Conservation (phyloP, 2,888 invertebrate genomes). For the Orthosia cruda region DNA sequence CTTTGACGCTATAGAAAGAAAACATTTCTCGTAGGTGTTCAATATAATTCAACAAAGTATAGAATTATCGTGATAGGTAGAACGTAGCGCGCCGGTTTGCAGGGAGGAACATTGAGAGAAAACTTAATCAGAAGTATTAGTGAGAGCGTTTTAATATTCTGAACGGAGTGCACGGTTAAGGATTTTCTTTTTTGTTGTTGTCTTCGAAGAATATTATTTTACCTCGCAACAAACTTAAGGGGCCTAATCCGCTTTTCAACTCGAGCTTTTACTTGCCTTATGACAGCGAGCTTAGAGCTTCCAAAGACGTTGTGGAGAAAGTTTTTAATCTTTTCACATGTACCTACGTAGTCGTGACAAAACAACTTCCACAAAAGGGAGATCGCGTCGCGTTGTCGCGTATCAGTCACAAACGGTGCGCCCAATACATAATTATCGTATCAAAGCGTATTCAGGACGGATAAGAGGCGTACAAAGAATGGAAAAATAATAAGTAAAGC, state of each 20-base stretch:
- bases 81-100: constrained; percentile 35
- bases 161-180: constrained; percentile 76
- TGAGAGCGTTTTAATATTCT: constrained; percentile 82
- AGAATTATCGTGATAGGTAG: constrained; percentile 20
- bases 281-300: constrained; percentile 87
- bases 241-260: constrained; percentile 89
- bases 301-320: constrained; percentile 83
- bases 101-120: constrained; percentile 65
- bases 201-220: constrained; percentile 87
- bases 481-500: constrained; percentile 82
- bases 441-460: constrained; percentile 54
- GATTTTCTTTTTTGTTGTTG: constrained; percentile 83
- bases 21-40: constrained; percentile 1
- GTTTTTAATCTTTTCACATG: constrained; percentile 86
- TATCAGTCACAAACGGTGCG: constrained; percentile 56
- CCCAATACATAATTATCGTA: constrained; percentile 60
- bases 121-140: constrained; percentile 78
- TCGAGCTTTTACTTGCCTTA: constrained; percentile 88
- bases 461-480: constrained; percentile 60
- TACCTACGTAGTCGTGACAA: constrained; percentile 66
- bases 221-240: constrained; percentile 89
- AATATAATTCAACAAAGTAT: constrained; percentile 30
- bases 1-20: background rate
- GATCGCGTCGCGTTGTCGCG: constrained; percentile 52
- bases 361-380: constrained; percentile 58